These are phyloP conservation scores for Willisornis vidua DNA, from an alignment of 2,113 vertebrate species.

Conservation along the genomic window DNA sequence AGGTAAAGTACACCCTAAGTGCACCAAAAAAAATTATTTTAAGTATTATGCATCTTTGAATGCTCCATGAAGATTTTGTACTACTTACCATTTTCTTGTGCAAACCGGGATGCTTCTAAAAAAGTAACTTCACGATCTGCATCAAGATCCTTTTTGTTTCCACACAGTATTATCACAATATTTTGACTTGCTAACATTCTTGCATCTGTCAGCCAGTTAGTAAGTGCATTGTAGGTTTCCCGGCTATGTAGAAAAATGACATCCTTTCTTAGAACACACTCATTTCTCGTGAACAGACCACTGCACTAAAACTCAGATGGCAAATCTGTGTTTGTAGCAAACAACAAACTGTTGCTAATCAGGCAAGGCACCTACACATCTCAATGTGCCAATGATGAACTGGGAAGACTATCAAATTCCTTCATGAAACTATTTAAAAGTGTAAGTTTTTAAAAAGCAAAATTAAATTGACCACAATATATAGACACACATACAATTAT, in stretches of 20 bases:
- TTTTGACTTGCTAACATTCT: conserved; percentile 82
- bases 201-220: conserved; percentile 83
- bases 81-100: conserved; percentile 81
- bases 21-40: not conserved
- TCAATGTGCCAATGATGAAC: not conserved
- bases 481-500: not conserved
- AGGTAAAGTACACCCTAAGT: not conserved
- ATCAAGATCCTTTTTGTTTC: conserved; percentile 83
- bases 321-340: not conserved
- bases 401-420: not conserved
- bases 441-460: not conserved
- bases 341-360: not conserved
- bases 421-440: not conserved
- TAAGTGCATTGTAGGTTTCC: conserved; percentile 84
- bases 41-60: not conserved
- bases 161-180: conserved; percentile 82
- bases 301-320: not conserved
- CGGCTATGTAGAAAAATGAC: conserved; percentile 70
- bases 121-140: conserved; percentile 82
- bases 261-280: conserved; percentile 50
- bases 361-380: not conserved
- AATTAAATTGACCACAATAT: not conserved
- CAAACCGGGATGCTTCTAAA: conserved; percentile 81
- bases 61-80: not conserved
- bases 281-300: not conserved